Evolutionary conservation across 2,888 invertebrate genomes (phyloP), one percentile per base, ranked within the genome.

Genomic region (Sphinx pinastri): DNA sequence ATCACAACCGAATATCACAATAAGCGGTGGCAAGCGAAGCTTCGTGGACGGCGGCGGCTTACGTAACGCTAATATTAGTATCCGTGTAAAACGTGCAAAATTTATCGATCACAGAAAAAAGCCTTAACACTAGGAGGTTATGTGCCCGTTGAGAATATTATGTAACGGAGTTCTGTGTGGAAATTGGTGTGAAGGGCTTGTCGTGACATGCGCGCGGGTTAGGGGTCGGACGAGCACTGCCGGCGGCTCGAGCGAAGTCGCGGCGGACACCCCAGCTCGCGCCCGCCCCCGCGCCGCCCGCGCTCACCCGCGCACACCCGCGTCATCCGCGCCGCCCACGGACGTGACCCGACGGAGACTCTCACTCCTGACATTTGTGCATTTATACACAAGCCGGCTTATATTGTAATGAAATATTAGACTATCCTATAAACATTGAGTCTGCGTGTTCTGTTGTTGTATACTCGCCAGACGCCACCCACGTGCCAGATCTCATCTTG

Each of bases 1-100:
- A 93, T 94, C 94, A 94, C 94, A 94, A 94, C 94, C 94, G 88
- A 90, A 88, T 93, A 93, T 93, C 94, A 93, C 93, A 93, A 88
- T 83, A 90, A 91, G 93, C 92, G 81, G 88, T 90, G 89, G 91
- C 92, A 91, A 93, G 93, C 94, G 86, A 93, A 93, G 92, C 93
- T 93, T 89, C 81, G 90, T 93, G 94, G 94, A 93, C 94, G 93
- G 93, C 90, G 91, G 92, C 88, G 88, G 86, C 91, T 93, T 93
- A 93, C 89, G 92, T 93, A 93, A 93, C 85, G 81, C 84, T 90
- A 90, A 90, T 87, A 86, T 89, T 89, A 83, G 87, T 90, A 91
- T 81, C 83, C 84, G 83, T 91, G 87, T 91, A 93, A 90, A 93
- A 88, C 84, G 90, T 93, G 92, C 93, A 88, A 92, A 92, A 88